Conservation (phyloP, 2,888 invertebrate species). For the Drosophila barbarae region DNA sequence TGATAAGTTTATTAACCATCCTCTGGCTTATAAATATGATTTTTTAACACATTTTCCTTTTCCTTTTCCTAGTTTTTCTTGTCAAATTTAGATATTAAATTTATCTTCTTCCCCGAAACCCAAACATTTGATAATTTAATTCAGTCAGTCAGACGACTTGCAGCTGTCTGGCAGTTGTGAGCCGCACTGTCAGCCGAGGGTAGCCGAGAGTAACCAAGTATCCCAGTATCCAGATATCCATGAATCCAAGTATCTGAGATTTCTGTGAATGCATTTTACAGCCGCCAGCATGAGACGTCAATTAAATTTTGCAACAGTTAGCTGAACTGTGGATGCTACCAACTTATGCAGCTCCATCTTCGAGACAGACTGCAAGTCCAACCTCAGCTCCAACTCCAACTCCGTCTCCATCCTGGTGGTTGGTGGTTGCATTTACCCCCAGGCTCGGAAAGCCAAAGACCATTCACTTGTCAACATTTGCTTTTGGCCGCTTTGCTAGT, state of each 20-base stretch:
- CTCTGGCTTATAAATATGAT: background rate
- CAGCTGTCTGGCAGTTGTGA: constrained; percentile 22
- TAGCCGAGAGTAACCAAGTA: constrained; percentile 21
- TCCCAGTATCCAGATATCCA: background rate
- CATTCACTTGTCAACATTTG: constrained; percentile 49
- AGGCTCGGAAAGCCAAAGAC: constrained; percentile 47
- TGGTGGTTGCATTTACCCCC: constrained; percentile 28
- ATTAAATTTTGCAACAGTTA: constrained; percentile 39
- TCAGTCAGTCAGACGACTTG: background rate
- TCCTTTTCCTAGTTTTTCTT: too few relatives aligned
- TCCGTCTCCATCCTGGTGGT: constrained; percentile 2
- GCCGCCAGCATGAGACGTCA: constrained; percentile 42
- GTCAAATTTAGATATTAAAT: background rate
- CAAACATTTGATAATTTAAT: constrained; percentile 25
- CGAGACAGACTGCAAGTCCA: too few relatives aligned
- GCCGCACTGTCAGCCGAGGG: constrained; percentile 23
- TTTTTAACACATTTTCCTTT: background rate
- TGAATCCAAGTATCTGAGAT: constrained; percentile 19
- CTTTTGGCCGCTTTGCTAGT: constrained; percentile 37
- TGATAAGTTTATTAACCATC: background rate
- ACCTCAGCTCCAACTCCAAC: background rate
- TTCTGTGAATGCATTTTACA: constrained; percentile 39
- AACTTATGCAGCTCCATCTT: constrained; percentile 9
- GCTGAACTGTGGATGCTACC: constrained; percentile 39
- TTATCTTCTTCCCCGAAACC: background rate